Conservation (phyloP, 2,888 invertebrate genomes). For the Nezara viridula region DNA sequence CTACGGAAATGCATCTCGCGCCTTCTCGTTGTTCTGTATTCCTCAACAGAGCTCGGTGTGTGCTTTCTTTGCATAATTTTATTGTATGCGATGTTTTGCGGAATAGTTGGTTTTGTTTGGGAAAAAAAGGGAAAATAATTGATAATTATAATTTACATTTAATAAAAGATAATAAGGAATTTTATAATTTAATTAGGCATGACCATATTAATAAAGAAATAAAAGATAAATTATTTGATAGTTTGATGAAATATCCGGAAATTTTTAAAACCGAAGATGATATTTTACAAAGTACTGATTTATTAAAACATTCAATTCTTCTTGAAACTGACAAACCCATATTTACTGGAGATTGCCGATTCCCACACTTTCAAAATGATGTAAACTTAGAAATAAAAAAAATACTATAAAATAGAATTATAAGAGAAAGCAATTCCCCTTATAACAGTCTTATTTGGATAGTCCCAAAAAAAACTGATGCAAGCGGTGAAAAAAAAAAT, state of each 20-base stretch:
- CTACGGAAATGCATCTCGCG: too few relatives aligned
- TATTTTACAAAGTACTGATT: conserved; percentile 38
- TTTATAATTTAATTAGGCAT: background rate
- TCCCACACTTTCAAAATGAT: conserved; percentile 58
- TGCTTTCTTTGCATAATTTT: too few relatives aligned
- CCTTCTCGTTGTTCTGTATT: too few relatives aligned
- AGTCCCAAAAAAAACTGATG: conserved; percentile 58
- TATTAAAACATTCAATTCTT: conserved; percentile 59
- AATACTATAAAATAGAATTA: conserved; percentile 60
- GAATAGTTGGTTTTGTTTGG: too few relatives aligned
- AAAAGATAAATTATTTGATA: conserved; percentile 24
- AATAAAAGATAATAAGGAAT: too few relatives aligned
- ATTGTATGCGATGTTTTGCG: too few relatives aligned
- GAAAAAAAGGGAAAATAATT: too few relatives aligned
- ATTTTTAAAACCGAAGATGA: conserved; percentile 59
- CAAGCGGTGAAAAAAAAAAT: conserved; percentile 51
- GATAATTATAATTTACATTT: too few relatives aligned
- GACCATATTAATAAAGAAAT: conserved; percentile 59
- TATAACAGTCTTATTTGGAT: conserved; percentile 59
- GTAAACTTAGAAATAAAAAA: conserved; percentile 57
- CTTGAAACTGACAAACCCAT: conserved; percentile 59
- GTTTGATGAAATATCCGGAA: conserved; percentile 55
- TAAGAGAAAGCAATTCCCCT: conserved; percentile 55
- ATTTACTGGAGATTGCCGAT: conserved; percentile 59
- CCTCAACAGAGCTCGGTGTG: too few relatives aligned